These are phyloP conservation scores for Mesorhabditis spiculigera DNA, from an alignment of 2,888 invertebrate species.

Conservation along the genomic window DNA sequence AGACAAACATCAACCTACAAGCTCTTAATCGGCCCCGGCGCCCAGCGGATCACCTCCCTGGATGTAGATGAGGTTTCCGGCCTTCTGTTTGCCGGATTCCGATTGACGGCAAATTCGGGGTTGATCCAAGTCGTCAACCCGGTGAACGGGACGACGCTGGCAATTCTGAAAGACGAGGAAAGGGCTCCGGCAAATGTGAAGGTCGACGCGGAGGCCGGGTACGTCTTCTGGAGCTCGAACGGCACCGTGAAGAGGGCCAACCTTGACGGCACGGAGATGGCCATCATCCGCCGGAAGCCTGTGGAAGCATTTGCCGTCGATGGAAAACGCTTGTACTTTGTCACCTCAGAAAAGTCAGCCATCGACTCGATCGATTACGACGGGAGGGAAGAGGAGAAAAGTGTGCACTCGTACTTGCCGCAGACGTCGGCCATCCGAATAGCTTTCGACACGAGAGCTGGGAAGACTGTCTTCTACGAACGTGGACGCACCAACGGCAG, in stretches of 20 bases:
- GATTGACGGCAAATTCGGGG: slow-evolving; percentile 16
- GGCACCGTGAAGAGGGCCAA: slow-evolving; percentile 24
- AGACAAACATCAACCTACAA: slow-evolving; percentile 70
- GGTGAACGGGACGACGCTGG: slow-evolving; percentile 8
- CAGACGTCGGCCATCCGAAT: no score
- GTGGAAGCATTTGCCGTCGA: slow-evolving; percentile 23
- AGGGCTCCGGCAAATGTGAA: slow-evolving; percentile 23
- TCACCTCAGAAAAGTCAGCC: slow-evolving; percentile 18
- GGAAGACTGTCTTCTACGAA: no score
- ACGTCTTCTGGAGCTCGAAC: slow-evolving; percentile 32
- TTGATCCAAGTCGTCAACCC: slow-evolving; percentile 20
- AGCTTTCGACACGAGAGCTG: no score
- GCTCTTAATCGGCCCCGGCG: slow-evolving; percentile 65
- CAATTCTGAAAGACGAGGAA: slow-evolving; percentile 19
- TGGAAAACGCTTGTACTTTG: slow-evolving; percentile 19
- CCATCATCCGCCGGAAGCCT: slow-evolving; percentile 15
- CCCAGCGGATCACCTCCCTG: slow-evolving; percentile 20
- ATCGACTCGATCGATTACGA: slow-evolving; percentile 27
- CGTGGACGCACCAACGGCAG: no score
- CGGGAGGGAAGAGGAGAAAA: slow-evolving; percentile 17
- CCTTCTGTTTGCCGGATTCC: slow-evolving; percentile 22
- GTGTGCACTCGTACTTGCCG: no score
- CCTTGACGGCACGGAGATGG: slow-evolving; percentile 25
- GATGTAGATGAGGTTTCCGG: slow-evolving; percentile 31
- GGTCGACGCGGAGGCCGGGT: slow-evolving; percentile 24